A percentile compares a stretch with the other conserved stretches of the same genome.
These are phyloP conservation scores for Danaus plexippus DNA, from an alignment of 1,140 invertebrate genomes.

Conservation along the genomic window DNA sequence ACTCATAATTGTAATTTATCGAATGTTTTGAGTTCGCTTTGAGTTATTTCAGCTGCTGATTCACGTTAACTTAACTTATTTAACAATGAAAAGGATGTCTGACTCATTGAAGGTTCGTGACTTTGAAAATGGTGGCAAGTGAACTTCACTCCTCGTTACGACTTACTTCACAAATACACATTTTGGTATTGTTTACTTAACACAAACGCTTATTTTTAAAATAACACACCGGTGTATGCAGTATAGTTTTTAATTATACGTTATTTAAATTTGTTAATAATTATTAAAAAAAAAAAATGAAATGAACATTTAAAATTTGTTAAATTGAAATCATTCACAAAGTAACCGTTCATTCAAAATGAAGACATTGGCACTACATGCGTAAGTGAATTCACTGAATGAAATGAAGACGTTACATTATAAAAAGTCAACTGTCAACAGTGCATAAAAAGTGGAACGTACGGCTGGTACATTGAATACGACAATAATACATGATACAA, in stretches of 20 bases:
- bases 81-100: constrained; percentile 45
- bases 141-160: no score
- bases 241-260: no score
- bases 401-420: constrained; percentile 19
- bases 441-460: constrained; percentile 22
- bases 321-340: no score
- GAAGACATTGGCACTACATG: not conserved
- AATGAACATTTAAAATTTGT: no score
- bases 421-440: constrained; percentile 21
- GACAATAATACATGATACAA: constrained; percentile 13
- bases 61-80: constrained; percentile 36
- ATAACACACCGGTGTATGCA: no score
- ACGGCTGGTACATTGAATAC: constrained; percentile 10
- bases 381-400: constrained; percentile 16
- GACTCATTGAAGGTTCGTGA: constrained; percentile 23
- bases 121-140: not conserved
- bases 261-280: no score
- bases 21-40: constrained; percentile 1
- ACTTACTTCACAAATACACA: no score
- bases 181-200: no score
- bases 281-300: no score
- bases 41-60: constrained; percentile 38
- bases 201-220: no score
- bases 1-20: no score
- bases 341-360: no score